Conservation (phyloP, 1,140 invertebrate genomes). For the Heterodera schachtii region DNA sequence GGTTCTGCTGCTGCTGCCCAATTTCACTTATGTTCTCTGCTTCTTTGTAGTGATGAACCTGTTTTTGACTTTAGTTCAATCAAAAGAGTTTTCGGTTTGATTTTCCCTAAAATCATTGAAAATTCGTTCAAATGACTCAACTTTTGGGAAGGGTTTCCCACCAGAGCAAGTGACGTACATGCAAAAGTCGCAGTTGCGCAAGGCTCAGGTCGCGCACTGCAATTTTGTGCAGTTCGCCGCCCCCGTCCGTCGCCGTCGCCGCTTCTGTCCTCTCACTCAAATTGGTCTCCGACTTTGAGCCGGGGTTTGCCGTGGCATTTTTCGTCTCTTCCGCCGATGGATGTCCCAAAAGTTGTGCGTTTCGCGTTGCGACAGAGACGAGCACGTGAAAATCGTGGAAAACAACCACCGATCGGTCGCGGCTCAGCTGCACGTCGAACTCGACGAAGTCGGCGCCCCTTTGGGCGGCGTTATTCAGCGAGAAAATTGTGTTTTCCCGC, state of each 20-base stretch:
- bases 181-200: conserved; percentile 53
- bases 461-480: conserved; percentile 58
- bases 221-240: conserved; percentile 57
- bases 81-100: too few relatives aligned
- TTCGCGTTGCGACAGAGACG: conserved; percentile 59
- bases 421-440: conserved; percentile 65
- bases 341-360: neutral
- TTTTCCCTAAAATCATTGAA: too few relatives aligned
- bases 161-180: conserved; percentile 7
- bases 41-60: conserved; percentile 5
- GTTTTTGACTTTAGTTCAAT: neutral
- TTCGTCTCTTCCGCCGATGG: neutral
- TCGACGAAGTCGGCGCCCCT: conserved; percentile 65
- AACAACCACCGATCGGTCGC: conserved; percentile 52
- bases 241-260: too few relatives aligned
- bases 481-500: conserved; percentile 63
- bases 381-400: conserved; percentile 65
- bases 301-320: neutral
- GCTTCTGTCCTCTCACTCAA: neutral
- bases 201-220: conserved; percentile 64
- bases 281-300: neutral
- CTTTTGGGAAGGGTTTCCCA: too few relatives aligned
- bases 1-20: neutral
- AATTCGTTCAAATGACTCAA: too few relatives aligned
- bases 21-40: neutral